Evolutionary conservation across 1,140 invertebrate species (phyloP).

Genomic region (Dryas iulia): DNA sequence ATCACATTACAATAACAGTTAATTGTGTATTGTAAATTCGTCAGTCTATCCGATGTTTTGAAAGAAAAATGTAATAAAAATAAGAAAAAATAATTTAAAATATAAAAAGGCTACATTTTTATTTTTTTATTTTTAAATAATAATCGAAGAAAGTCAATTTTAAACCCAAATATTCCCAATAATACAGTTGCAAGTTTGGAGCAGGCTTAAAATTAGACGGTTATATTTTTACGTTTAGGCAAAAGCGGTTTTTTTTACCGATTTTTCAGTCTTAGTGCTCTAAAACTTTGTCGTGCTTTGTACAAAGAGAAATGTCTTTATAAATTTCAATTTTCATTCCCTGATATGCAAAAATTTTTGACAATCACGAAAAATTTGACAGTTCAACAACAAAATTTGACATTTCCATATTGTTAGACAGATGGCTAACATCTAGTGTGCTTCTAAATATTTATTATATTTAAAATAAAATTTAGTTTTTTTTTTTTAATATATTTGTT

Average conservation of each 20-base stretch:
- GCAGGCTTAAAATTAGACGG: constrained; percentile 50
- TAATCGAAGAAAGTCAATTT: not conserved
- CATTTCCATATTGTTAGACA: constrained; percentile 15
- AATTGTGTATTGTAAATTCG: constrained; percentile 1
- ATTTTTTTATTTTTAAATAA: not conserved
- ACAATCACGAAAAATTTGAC: constrained; percentile 18
- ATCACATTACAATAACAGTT: not conserved
- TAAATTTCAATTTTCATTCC: constrained; percentile 30
- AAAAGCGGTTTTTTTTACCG: constrained; percentile 58
- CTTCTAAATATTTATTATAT: constrained; percentile 16
- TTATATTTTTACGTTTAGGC: constrained; percentile 51
- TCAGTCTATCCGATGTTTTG: constrained; percentile 16
- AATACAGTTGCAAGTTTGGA: constrained; percentile 21
- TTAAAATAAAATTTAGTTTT: constrained; percentile 14
- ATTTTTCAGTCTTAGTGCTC: constrained; percentile 77
- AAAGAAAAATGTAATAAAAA: not conserved
- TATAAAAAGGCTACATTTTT: not conserved
- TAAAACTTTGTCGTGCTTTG: constrained; percentile 53
- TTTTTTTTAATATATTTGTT: not conserved
- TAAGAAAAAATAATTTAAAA: not conserved
- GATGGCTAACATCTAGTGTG: constrained; percentile 14
- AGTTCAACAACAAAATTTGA: constrained; percentile 3
- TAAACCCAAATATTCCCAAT: not conserved
- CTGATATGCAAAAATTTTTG: constrained; percentile 40
- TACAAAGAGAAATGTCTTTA: constrained; percentile 57